These are phyloP conservation scores for Vulpes lagopus DNA, from an alignment of 2,113 vertebrate genomes.

Conservation along the genomic window DNA sequence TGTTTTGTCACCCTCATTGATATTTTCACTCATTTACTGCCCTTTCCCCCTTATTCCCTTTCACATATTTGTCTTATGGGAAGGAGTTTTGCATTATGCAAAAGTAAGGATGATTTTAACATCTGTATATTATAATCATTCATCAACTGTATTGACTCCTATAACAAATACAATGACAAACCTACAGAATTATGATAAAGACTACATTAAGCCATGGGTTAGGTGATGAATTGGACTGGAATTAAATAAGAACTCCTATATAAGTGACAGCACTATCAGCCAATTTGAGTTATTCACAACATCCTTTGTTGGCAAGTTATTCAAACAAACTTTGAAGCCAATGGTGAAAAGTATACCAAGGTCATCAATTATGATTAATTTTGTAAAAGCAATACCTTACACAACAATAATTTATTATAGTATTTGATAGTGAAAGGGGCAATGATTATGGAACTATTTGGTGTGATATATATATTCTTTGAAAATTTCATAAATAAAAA, in stretches of 20 bases:
- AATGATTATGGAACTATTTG: neutral
- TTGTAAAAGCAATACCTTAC: neutral
- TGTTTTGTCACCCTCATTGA: too few relatives aligned
- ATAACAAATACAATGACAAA: neutral
- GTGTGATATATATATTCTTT: neutral
- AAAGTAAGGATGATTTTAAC: neutral
- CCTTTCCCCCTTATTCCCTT: too few relatives aligned
- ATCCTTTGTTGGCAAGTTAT: neutral
- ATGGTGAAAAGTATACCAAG: neutral
- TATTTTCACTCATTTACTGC: too few relatives aligned
- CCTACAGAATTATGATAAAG: neutral
- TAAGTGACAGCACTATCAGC: neutral
- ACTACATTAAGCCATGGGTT: neutral
- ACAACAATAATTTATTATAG: neutral
- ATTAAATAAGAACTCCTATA: neutral
- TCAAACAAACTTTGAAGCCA: neutral
- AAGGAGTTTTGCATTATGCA: neutral
- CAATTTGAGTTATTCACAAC: neutral
- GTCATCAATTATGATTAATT: neutral
- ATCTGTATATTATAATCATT: neutral
- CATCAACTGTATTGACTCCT: neutral
- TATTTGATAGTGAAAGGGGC: neutral
- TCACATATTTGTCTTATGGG: neutral
- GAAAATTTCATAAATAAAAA: neutral
- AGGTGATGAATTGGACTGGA: neutral